Evolutionary conservation across 1,140 invertebrate genomes (phyloP).

Genomic region (Phortica variegata): DNA sequence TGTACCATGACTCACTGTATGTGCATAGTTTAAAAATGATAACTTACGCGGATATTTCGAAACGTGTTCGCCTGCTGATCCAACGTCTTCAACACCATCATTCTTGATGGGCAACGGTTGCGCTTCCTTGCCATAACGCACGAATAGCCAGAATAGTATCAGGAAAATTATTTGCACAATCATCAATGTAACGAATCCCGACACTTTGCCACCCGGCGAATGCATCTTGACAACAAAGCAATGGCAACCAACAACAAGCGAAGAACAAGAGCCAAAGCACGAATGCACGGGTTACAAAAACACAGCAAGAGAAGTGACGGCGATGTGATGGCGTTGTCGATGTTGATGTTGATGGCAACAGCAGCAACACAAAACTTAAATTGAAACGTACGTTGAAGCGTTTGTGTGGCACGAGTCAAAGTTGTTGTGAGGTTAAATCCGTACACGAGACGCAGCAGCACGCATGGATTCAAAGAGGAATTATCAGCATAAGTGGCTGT

Average conservation of each 20-base stretch:
- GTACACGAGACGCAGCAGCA: constrained; percentile 30
- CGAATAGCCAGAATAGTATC: constrained; percentile 53
- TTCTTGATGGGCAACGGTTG: constrained; percentile 26
- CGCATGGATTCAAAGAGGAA: constrained; percentile 26
- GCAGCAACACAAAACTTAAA: too few relatives aligned
- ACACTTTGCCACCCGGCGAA: constrained; percentile 42
- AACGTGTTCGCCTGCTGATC: constrained; percentile 50
- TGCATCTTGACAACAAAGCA: constrained; percentile 35
- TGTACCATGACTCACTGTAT: too few relatives aligned
- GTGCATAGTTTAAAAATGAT: too few relatives aligned
- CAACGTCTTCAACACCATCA: constrained; percentile 30
- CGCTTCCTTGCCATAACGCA: constrained; percentile 52
- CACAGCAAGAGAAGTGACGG: too few relatives aligned
- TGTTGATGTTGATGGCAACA: constrained; percentile 10
- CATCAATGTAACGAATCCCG: constrained; percentile 51
- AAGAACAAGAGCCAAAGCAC: constrained; percentile 6
- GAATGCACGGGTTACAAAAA: too few relatives aligned
- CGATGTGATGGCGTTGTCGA: too few relatives aligned
- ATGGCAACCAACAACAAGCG: background rate
- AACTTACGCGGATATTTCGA: constrained; percentile 57
- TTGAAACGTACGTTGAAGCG: constrained; percentile 22
- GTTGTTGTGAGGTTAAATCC: constrained; percentile 26
- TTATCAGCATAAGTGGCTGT: constrained; percentile 27
- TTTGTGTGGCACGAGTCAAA: constrained; percentile 3
- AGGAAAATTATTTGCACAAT: constrained; percentile 57